phyloP scores from a whole-genome alignment of 2,797 vertebrate genomes.

The Xyrichtys novacula region DNA sequence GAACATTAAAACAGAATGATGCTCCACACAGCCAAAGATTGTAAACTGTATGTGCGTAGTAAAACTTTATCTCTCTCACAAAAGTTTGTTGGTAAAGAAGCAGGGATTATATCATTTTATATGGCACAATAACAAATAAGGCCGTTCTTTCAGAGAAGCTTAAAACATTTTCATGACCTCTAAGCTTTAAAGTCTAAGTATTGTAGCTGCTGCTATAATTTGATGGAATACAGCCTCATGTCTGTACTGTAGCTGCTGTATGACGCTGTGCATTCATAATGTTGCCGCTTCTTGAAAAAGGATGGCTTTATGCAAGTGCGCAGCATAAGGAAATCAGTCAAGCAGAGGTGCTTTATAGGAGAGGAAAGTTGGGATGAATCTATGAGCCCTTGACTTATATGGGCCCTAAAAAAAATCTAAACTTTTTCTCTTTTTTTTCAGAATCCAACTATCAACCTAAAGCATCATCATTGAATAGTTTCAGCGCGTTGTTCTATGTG shows the following conservation, averaged over 20 bases:
- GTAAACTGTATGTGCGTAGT: constrained; percentile 36
- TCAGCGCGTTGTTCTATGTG: too few species aligned
- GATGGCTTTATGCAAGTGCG: background rate
- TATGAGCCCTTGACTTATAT: too few species aligned
- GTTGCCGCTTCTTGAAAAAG: background rate
- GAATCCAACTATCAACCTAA: too few species aligned
- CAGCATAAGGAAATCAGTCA: background rate
- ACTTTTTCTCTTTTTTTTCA: too few species aligned
- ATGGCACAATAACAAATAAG: constrained; percentile 23
- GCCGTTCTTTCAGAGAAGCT: background rate
- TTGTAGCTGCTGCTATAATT: background rate
- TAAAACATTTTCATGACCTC: constrained; percentile 4
- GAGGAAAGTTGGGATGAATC: too few species aligned
- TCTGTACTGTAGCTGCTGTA: background rate
- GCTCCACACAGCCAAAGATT: constrained; percentile 33
- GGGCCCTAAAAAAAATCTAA: too few species aligned
- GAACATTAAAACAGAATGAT: constrained; percentile 56
- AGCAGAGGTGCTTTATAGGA: background rate
- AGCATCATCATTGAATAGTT: too few species aligned
- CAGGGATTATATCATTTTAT: constrained; percentile 23
- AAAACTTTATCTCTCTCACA: constrained; percentile 52
- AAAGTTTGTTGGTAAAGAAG: constrained; percentile 31
- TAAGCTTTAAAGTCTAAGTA: constrained; percentile 11
- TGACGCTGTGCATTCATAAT: background rate
- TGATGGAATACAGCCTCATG: background rate